Percentiles rank a stretch among this genome's conserved stretches.
Conservation (phyloP, 2,113 vertebrate species). For the Malurus cyaneus region DNA sequence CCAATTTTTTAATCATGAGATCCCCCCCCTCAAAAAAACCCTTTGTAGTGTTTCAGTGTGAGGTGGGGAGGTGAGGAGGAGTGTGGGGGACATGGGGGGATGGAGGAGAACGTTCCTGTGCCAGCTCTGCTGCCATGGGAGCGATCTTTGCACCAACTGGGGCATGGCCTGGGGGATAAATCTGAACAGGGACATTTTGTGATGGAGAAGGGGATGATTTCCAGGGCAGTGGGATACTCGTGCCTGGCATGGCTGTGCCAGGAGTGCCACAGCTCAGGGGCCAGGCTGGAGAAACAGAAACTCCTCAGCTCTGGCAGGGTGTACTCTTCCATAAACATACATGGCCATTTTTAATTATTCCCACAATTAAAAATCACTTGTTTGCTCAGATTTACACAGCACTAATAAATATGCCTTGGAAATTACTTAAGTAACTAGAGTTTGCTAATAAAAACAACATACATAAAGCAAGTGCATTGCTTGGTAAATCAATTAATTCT, state of each 20-base stretch:
- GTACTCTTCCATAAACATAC: neutral
- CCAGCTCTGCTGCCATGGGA: fast-evolving
- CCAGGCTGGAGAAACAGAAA: neutral
- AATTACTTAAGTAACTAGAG: neutral
- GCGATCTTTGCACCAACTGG: fast-evolving
- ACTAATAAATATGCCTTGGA: constrained; percentile 10
- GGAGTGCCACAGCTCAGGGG: neutral
- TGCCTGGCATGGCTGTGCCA: fast-evolving
- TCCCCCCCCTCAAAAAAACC: neutral
- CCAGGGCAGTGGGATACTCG: fast-evolving
- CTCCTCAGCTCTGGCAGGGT: neutral
- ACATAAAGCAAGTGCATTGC: neutral
- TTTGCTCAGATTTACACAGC: constrained; percentile 10
- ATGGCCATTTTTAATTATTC: neutral
- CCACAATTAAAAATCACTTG: constrained; percentile 5
- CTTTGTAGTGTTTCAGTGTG: neutral
- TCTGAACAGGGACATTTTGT: fast-evolving
- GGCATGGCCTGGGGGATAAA: neutral
- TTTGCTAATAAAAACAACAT: neutral
- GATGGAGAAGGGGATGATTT: fast-evolving
- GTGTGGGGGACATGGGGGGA: neutral
- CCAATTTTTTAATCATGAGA: constrained; percentile 72
- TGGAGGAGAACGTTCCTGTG: neutral
- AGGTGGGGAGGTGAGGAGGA: neutral
- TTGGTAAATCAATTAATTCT: constrained; percentile 22